Evolutionary conservation across 2,797 vertebrate species (phyloP).

Genomic region (Erpetoichthys calabaricus): DNA sequence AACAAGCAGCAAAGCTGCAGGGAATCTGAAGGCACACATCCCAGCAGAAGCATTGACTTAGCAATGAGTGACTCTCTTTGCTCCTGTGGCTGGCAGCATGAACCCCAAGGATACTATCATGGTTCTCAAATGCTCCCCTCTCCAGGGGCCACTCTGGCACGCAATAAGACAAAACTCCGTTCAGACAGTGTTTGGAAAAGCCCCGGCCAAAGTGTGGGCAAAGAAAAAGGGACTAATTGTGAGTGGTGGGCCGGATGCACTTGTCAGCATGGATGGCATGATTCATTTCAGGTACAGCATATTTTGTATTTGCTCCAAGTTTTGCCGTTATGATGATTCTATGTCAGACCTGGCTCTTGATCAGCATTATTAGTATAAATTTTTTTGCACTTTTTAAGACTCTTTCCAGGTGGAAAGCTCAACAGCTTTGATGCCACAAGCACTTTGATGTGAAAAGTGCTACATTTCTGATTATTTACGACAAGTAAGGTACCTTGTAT

Average conservation of each 20-base stretch:
- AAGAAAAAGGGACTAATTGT: constrained; percentile 47
- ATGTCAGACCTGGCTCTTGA: background rate
- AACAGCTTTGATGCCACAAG: too few species aligned
- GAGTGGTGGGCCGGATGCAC: constrained; percentile 56
- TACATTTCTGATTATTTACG: too few species aligned
- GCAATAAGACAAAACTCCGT: constrained; percentile 47
- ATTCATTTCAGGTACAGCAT: constrained; percentile 47
- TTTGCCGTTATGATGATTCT: background rate
- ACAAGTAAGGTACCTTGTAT: too few species aligned
- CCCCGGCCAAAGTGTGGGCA: constrained; percentile 35
- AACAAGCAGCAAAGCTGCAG: constrained; percentile 54
- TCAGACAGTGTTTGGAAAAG: constrained; percentile 51
- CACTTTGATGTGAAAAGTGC: too few species aligned
- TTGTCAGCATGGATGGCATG: constrained; percentile 59
- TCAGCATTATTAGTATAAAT: too few species aligned
- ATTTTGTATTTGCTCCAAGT: background rate
- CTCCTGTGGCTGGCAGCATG: constrained; percentile 57
- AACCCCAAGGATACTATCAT: constrained; percentile 33
- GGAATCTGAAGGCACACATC: constrained; percentile 38
- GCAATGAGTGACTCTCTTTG: constrained; percentile 42
- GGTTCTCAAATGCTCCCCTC: constrained; percentile 28
- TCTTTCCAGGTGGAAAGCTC: too few species aligned
- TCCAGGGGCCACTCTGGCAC: constrained; percentile 37
- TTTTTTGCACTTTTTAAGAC: too few species aligned
- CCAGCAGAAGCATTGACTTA: constrained; percentile 22